phyloP scores from a whole-genome alignment of 30 jellyfish, hydroid and myxozoan species.

The Pelagia noctiluca region DNA sequence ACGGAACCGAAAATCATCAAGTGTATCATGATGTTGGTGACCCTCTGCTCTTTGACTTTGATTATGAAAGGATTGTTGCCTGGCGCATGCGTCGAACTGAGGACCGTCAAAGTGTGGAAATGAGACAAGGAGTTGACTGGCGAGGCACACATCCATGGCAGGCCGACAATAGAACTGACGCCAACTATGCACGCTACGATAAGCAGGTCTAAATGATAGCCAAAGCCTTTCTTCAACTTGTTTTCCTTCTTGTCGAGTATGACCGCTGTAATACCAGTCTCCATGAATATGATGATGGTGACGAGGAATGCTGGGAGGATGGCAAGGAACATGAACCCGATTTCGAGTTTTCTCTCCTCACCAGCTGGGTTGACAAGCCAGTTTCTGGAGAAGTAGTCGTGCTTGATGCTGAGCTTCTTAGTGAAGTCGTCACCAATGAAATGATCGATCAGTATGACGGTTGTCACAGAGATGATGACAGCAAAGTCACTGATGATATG shows the following conservation, averaged over 20 bases:
- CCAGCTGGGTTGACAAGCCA: conserved; percentile 79
- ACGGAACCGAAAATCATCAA: conserved; percentile 79
- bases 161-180: conserved; percentile 71
- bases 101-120: conserved; percentile 77
- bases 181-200: conserved; percentile 73
- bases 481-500: conserved; percentile 86
- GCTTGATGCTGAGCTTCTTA: conserved; percentile 75
- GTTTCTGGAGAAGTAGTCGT: conserved; percentile 64
- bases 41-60: conserved; percentile 83
- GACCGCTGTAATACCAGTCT: conserved; percentile 81
- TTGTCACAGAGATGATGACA: conserved; percentile 58
- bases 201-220: conserved; percentile 83
- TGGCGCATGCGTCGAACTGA: conserved; percentile 79
- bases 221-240: conserved; percentile 81
- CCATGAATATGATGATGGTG: conserved; percentile 79
- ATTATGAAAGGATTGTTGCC: conserved; percentile 80
- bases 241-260: conserved; percentile 82
- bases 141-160: conserved; percentile 93
- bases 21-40: conserved; percentile 82
- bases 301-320: conserved; percentile 83
- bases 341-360: conserved; percentile 1
- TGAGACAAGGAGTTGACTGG: conserved; percentile 90
- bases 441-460: conserved; percentile 63
- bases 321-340: conserved; percentile 58
- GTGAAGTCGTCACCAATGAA: conserved; percentile 58